Evolutionary conservation across 2,113 vertebrate species (phyloP).

Genomic region (Bambusicola thoracicus): DNA sequence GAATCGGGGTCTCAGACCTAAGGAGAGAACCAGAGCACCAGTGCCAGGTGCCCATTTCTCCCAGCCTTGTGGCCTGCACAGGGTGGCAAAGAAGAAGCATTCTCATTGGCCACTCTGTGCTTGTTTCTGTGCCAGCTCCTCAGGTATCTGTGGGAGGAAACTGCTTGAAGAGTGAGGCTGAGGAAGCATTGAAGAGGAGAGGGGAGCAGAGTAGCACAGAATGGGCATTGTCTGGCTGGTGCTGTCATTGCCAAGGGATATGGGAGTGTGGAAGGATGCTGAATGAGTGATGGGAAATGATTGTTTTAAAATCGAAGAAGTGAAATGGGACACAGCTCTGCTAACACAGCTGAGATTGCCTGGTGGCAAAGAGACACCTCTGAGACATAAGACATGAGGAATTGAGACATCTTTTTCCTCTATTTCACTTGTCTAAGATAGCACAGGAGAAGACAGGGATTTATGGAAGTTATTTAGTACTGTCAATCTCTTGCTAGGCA

Average conservation of each 20-base stretch:
- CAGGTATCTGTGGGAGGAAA: not conserved
- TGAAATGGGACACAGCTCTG: not conserved
- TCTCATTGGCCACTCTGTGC: not conserved
- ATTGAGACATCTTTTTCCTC: fast-evolving
- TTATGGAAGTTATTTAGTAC: not conserved
- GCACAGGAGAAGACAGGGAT: not conserved
- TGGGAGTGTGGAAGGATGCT: not conserved
- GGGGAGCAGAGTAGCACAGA: not conserved
- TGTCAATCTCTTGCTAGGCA: not conserved
- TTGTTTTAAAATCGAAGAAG: constrained; percentile 25
- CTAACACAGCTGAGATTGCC: not conserved
- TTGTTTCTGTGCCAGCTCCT: not conserved
- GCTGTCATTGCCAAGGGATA: not conserved
- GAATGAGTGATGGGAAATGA: constrained; percentile 42
- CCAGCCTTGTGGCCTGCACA: not conserved
- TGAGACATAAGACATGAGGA: not conserved
- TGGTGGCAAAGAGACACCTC: not conserved
- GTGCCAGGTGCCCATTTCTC: not conserved
- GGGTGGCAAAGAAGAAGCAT: fast-evolving
- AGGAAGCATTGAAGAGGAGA: not conserved
- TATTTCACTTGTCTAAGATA: not conserved
- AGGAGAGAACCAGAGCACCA: not conserved
- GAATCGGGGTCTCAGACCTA: not conserved
- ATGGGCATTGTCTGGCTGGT: constrained; percentile 28
- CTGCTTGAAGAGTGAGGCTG: not conserved